Percentiles rank a stretch among this genome's conserved stretches.
These are phyloP conservation scores for Asarcornis scutulata DNA, from an alignment of 2,113 vertebrate genomes.

Conservation along the genomic window DNA sequence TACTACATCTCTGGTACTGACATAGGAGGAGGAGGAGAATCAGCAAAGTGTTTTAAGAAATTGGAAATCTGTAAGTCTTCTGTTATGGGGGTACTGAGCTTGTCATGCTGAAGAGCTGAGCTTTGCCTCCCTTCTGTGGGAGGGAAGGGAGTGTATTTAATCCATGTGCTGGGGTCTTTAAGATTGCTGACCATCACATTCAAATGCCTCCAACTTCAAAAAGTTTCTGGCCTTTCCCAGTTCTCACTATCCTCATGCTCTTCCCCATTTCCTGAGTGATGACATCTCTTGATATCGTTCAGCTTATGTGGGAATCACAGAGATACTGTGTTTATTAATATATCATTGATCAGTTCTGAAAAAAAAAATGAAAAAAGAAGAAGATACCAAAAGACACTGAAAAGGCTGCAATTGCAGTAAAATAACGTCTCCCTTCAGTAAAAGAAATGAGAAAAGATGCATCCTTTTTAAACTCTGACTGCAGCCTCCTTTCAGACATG, in stretches of 20 bases:
- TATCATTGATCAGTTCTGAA: not conserved
- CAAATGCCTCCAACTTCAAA: not conserved
- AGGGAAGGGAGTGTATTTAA: not conserved
- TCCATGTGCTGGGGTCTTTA: not conserved
- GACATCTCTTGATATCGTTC: not conserved
- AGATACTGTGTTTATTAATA: not conserved
- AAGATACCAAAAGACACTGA: not conserved
- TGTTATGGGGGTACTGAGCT: not conserved
- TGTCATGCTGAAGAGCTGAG: not conserved
- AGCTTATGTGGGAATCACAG: not conserved
- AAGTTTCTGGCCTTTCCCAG: not conserved
- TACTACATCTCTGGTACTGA: not conserved
- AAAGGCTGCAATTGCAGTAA: not conserved
- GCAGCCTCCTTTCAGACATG: not conserved
- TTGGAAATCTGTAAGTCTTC: not conserved
- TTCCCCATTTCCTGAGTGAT: not conserved
- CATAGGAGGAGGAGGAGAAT: not conserved
- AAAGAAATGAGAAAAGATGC: not conserved
- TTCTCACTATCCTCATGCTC: not conserved
- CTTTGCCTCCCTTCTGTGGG: not conserved
- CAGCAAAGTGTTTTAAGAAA: not conserved
- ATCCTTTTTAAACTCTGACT: not conserved
- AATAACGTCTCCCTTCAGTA: not conserved
- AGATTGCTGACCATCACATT: not conserved
- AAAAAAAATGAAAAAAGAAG: not conserved